Base-by-base conservation (phyloP, 1,140 invertebrate species). In the Drosophila fuyamai region DNA sequence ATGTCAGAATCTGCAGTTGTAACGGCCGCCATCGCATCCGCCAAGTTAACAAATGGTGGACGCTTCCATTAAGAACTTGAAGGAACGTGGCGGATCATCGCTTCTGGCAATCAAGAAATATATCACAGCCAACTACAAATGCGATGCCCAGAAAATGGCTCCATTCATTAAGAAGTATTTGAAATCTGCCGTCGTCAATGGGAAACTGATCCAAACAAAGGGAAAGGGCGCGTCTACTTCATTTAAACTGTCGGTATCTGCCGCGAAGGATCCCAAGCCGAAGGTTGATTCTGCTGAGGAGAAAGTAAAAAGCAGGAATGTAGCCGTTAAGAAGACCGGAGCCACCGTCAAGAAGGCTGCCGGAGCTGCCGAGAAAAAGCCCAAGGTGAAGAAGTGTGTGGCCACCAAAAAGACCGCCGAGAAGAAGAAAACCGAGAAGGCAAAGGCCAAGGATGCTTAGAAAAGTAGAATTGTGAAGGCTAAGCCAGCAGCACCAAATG, bases 41-140 rank as follows among this genome's bases (percentile, higher is more conserved):
- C 93, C 93, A 72, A 94, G 93, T 0, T 93, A 93, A 5, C 93
- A 94, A 74, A 94, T 94, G 94, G 93, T 96, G 5, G 93, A 92
- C 62, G 93, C 92, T 54, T 95, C 95, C 12, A 95, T 96, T 76
- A 93, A 92, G 53, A 93, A 91, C 38, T 85, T 95, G 59, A 95
- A 95, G 65, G 94, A 95, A 74, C 93, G 94, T 48, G 93, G 93
- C 57, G 95, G 94, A 12, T 95, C 94, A 1, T 95, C 94, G 0
- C 88, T 95, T 36, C 93, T 94, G 72, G 94, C 94, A 9, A 95
- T 95, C 85, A 95, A 40, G 38, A 40, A 40, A 40, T 40, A 40
- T 32, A 32, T 32, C 29, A 32, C 41, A 16, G 41, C 14, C 14
- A 4, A 14, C 8, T 14, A 41, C 6, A 41, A 41, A 41, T 41